phyloP scores from a whole-genome alignment of 2,797 vertebrate species.

The Urocyon cinereoargenteus region DNA sequence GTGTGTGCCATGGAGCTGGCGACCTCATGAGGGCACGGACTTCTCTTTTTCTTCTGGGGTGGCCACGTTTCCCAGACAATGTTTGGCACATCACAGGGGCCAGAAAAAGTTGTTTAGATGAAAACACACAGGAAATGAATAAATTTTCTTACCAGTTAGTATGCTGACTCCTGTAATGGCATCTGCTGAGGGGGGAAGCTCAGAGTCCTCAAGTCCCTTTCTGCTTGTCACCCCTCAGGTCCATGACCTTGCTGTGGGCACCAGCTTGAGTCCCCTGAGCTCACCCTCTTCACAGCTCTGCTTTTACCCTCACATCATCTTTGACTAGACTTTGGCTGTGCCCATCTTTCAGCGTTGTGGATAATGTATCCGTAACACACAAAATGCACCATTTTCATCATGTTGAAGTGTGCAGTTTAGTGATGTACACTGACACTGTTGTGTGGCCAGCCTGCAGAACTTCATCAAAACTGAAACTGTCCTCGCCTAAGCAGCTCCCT shows the following conservation, averaged over 20 bases:
- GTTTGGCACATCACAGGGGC: background rate
- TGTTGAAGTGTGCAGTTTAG: background rate
- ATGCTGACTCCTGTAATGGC: rapidly evolving
- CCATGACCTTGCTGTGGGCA: background rate
- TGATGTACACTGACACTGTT: background rate
- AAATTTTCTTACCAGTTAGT: background rate
- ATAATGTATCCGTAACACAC: background rate
- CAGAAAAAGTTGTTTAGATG: background rate
- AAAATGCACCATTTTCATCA: background rate
- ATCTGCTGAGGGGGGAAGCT: rapidly evolving
- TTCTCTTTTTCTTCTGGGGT: background rate
- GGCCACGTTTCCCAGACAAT: no score
- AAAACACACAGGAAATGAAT: background rate
- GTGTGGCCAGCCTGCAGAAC: background rate
- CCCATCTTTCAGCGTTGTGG: background rate
- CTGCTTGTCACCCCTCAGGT: background rate
- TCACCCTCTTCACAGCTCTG: background rate
- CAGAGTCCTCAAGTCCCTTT: background rate
- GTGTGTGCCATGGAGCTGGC: rapidly evolving
- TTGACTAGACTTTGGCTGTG: background rate
- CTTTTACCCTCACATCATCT: background rate
- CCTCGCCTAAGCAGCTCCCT: background rate
- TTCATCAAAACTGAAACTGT: background rate
- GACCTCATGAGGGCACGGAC: background rate
- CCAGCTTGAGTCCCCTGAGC: background rate